phyloP scores from a whole-genome alignment of 2,113 vertebrate genomes.

The Gadus chalcogrammus region DNA sequence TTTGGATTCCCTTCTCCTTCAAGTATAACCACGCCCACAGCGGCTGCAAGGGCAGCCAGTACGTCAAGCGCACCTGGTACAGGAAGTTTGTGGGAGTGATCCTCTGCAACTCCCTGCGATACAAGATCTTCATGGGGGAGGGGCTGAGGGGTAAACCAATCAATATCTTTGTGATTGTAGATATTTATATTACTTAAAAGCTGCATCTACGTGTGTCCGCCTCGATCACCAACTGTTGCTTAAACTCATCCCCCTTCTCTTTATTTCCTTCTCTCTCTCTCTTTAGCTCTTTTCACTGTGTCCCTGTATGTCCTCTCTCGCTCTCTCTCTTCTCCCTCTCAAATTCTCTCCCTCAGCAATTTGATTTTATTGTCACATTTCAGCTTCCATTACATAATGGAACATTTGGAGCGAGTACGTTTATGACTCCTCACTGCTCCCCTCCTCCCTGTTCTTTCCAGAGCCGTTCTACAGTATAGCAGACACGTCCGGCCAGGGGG shows the following conservation, averaged over 20 bases:
- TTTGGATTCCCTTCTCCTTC: constrained; percentile 94
- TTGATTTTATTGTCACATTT: constrained; percentile 1
- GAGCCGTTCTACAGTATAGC: constrained; percentile 94
- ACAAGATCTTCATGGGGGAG: constrained; percentile 98
- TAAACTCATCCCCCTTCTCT: not conserved
- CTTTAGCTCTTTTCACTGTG: not conserved
- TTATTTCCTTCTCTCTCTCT: not conserved
- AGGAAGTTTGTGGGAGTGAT: constrained; percentile 95
- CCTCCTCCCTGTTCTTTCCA: constrained; percentile 45
- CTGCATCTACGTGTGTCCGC: no score
- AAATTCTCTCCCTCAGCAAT: not conserved
- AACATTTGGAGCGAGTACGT: not conserved
- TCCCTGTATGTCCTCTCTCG: not conserved
- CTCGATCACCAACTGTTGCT: not conserved
- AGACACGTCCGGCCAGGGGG: constrained; percentile 90
- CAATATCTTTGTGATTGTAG: not conserved
- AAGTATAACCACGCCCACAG: constrained; percentile 87
- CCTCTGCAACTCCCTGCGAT: constrained; percentile 95
- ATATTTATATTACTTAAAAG: not conserved
- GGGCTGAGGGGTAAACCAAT: constrained; percentile 83
- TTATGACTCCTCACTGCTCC: not conserved
- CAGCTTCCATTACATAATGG: constrained; percentile 4
- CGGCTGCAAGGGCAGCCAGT: constrained; percentile 91
- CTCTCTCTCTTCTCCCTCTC: not conserved
- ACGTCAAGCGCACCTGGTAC: constrained; percentile 96